Percentiles rank a stretch among this genome's conserved stretches.
Conservation (phyloP, 2,888 invertebrate genomes). For the Caenorhabditis sp. region DNA sequence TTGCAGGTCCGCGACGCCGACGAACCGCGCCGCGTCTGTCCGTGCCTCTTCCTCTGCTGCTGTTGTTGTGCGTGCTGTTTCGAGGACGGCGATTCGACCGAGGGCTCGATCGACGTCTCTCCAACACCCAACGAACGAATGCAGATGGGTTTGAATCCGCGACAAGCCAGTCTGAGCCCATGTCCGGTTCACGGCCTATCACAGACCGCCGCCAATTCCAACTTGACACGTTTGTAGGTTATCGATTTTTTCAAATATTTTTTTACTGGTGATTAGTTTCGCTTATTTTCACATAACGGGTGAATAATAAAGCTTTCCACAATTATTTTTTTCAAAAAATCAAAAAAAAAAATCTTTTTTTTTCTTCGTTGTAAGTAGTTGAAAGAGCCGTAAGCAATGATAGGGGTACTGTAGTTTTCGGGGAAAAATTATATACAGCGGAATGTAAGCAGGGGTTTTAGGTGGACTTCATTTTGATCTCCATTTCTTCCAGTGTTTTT, state of each 20-base stretch:
- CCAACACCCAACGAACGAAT: conserved; percentile 40
- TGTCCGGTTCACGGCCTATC: conserved; percentile 31
- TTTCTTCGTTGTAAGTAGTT: not conserved
- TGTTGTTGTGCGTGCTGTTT: conserved; percentile 57
- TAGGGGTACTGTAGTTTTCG: not conserved
- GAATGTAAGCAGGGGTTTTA: not conserved
- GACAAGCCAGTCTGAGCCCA: conserved; percentile 18
- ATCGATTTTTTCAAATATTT: not conserved
- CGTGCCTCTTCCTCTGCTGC: conserved; percentile 57
- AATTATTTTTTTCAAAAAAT: no score
- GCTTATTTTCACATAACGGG: not conserved
- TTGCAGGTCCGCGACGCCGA: conserved; percentile 53
- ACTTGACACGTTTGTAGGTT: not conserved
- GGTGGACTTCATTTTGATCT: not conserved
- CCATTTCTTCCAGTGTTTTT: conserved; percentile 40
- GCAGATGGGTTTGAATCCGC: conserved; percentile 38
- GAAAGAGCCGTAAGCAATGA: not conserved
- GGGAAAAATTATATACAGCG: not conserved
- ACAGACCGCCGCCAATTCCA: conserved; percentile 16
- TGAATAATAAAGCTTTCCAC: not conserved
- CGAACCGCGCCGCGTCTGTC: conserved; percentile 56
- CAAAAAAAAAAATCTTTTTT: no score
- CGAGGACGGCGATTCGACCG: conserved; percentile 48
- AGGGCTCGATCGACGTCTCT: conserved; percentile 44
- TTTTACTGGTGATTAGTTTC: not conserved